A percentile compares a stretch with the other conserved stretches of the same genome.
Evolutionary conservation across 1,140 invertebrate species (phyloP).

Genomic region (Plodia interpunctella): DNA sequence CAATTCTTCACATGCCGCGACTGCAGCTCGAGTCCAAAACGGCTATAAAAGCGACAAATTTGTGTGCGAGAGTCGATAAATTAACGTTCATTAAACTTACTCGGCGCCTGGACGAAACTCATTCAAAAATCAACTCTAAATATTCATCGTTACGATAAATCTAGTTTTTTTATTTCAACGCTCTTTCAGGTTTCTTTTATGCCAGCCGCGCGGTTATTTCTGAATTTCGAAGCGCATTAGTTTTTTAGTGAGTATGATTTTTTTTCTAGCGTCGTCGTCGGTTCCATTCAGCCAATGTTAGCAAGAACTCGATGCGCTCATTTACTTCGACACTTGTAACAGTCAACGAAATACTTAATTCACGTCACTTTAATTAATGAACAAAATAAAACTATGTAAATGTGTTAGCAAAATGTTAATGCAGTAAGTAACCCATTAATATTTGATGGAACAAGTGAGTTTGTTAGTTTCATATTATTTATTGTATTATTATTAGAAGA

Average conservation of each 20-base stretch:
- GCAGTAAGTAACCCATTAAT: too few relatives aligned
- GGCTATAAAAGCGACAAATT: conserved; percentile 59
- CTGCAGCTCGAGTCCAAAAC: conserved; percentile 27
- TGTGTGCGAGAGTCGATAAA: conserved; percentile 47
- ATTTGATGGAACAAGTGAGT: too few relatives aligned
- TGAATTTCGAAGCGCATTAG: conserved; percentile 40
- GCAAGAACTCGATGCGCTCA: neutral
- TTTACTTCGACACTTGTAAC: conserved; percentile 23
- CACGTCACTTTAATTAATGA: conserved; percentile 20
- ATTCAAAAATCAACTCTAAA: conserved; percentile 40
- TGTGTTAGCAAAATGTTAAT: neutral
- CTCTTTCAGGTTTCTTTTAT: conserved; percentile 45
- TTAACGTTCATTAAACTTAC: conserved; percentile 62
- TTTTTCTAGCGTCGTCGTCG: neutral
- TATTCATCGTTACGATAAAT: conserved; percentile 27
- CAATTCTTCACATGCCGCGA: conserved; percentile 42
- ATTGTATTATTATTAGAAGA: too few relatives aligned
- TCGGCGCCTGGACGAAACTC: conserved; percentile 26
- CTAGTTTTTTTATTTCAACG: conserved; percentile 34
- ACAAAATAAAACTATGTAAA: conserved; percentile 1
- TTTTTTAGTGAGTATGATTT: conserved; percentile 19
- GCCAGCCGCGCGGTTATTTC: conserved; percentile 40
- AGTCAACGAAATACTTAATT: conserved; percentile 27
- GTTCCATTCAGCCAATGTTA: neutral
- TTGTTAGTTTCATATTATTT: too few relatives aligned